Evolutionary conservation across 2,888 invertebrate genomes (phyloP), one percentile per base, ranked within the genome.

Genomic region (Ochlodes sylvanus): DNA sequence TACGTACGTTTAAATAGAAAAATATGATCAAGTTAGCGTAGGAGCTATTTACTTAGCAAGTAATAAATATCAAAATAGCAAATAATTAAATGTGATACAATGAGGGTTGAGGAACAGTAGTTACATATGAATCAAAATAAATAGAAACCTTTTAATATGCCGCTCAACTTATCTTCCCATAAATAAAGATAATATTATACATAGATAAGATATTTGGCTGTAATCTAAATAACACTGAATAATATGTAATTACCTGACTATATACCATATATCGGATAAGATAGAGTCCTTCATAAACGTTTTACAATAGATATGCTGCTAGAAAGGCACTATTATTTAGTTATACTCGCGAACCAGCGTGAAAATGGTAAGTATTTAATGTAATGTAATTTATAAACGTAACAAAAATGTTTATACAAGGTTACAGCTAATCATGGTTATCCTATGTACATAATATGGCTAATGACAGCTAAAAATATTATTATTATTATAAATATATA

Each of bases 351-450:
- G 70, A 75, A 78, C 82, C 83, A 81, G 85, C 84, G 77, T 68
- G 72, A 84, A 73, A 72, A 90, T 90, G 90, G 90, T 90, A 82
- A 82, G 90, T 80, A 64, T 58, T 44, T 32, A 27, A 12, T 7
- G 27, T 27, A 27, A 27, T 15, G 5, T 42, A 27, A 44, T 27
- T 34, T n/a, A 6, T 32, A 21, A 52, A 52, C 27, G 6, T 19
- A 21, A 44, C 44, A 15, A 44, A 15, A 15, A 44, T 42, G 5
- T 42, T 9, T 42, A 14, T 19, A 27, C 27, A 27, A 27, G 27
- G 27, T 27, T 27, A 27, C 2, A 27, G 27, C 27, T 27, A 27
- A 27, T 27, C 27, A 27, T 27, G 27, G 27, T 27, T 27, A 27
- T 5, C n/a, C n/a, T n/a, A n/a, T n/a, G n/a, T n/a, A n/a, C n/a